phyloP scores from a whole-genome alignment of 2,113 vertebrate species.

The Orthonyx spaldingii region DNA sequence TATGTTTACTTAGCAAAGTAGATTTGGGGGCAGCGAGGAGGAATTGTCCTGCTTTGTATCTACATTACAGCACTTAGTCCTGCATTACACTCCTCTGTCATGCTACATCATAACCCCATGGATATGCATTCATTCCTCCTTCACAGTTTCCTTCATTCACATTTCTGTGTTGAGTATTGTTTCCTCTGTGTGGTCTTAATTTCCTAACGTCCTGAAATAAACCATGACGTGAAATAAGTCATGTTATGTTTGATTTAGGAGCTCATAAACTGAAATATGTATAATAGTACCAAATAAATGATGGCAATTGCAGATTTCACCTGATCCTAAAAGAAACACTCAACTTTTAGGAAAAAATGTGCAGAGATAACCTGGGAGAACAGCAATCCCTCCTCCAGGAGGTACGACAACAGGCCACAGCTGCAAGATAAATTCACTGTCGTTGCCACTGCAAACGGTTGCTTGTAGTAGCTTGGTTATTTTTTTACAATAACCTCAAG shows the following conservation, averaged over 20 bases:
- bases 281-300: background rate
- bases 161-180: background rate
- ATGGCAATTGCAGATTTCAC: background rate
- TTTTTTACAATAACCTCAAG: background rate
- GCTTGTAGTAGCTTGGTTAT: background rate
- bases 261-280: background rate
- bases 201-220: constrained; percentile 39
- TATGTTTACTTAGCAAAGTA: background rate
- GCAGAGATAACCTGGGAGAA: background rate
- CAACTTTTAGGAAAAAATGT: background rate
- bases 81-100: background rate
- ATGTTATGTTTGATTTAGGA: constrained; percentile 15
- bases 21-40: background rate
- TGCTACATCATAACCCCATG: background rate
- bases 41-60: background rate
- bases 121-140: background rate
- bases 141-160: background rate
- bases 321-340: background rate
- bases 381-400: background rate
- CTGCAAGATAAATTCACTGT: background rate
- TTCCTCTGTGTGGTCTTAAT: background rate
- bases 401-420: background rate
- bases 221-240: background rate
- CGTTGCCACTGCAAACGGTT: background rate
- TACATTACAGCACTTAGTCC: background rate